These are phyloP conservation scores for Zoroaster sp. DNA, from an alignment of 53 echinoderm and acorn worm genomes.

Conservation along the genomic window DNA sequence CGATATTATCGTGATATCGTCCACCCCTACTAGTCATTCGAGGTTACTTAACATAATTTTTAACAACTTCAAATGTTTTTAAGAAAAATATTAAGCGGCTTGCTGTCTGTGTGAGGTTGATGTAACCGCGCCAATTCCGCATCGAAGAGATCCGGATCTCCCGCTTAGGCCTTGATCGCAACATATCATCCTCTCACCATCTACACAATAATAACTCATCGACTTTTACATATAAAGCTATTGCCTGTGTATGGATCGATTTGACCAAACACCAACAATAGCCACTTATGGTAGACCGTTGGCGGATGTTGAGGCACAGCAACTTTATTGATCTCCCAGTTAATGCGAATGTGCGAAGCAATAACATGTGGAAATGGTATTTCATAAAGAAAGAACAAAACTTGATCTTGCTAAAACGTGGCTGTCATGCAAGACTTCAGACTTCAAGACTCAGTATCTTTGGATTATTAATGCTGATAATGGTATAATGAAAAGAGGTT, in stretches of 20 bases:
- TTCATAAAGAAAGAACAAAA: background rate
- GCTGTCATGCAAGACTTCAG: background rate
- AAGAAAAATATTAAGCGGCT: background rate
- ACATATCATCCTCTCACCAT: background rate
- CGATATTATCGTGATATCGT: no score
- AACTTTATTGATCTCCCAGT: background rate
- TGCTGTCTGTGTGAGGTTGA: background rate
- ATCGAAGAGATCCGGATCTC: conserved; percentile 20
- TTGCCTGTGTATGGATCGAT: conserved; percentile 17
- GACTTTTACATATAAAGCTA: background rate
- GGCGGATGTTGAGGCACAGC: background rate
- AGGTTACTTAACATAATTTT: no score
- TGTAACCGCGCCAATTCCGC: background rate
- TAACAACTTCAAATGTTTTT: no score
- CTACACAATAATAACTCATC: background rate
- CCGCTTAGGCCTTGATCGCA: conserved; percentile 8
- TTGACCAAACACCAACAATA: background rate
- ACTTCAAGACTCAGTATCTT: background rate
- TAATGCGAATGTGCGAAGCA: background rate
- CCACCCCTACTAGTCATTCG: no score
- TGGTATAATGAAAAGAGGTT: no score
- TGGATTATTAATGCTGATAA: no score
- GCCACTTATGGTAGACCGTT: background rate
- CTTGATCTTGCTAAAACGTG: background rate
- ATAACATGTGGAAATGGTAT: background rate